Evolutionary conservation across 2,888 invertebrate genomes (phyloP), one percentile per base, ranked within the genome.

Genomic region (Pyrgus malvae): DNA sequence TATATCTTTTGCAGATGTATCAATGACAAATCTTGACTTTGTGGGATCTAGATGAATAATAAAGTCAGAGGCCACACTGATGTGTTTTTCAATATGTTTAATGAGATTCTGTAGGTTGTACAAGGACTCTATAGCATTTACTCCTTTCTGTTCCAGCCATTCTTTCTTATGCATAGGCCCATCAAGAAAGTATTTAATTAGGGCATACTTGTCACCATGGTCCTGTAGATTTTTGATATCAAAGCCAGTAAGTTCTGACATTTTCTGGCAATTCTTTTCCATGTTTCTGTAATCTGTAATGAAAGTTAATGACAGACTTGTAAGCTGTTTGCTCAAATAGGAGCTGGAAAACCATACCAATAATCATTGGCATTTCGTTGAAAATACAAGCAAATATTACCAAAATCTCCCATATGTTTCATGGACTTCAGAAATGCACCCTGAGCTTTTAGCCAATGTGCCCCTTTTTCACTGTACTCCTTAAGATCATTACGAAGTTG

Each of bases 161-260:
- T 75, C 66, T 1, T 75, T 75, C 2, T 71, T 75, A 21, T 78
- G 81, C 46, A 76, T 66, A 0, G 80, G 70, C 14, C 79, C 78
- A 4, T 82, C 80, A 5, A 88, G 66, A 55, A 83, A 81, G 59
- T 81, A 79, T 59, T 78, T 71, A 1, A 86, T 77, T 2, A 87
- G 53, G 0, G 78, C 70, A 48, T 77, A 76, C 50, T 74, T 81
- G 29, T 85, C 83, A 0, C 79, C 77, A 11, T 74, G 68, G 14
- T 66, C 69, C 59, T 80, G 83, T 11, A 89, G 56, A 1, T 77
- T 70, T 49, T 71, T 78, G 49, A 87, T 75, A 57, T 83, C 72
- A 0, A 87, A 66, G 2, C 81, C 80, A 0, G 87, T 83, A 9
- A 90, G 55, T 29, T 81, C 72, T 0, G 76, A 58, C 74, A 89